A percentile compares a stretch with the other conserved stretches of the same genome.
These are phyloP conservation scores for Pygathrix nemaeus DNA, from an alignment of 2,113 vertebrate species.

Conservation along the genomic window DNA sequence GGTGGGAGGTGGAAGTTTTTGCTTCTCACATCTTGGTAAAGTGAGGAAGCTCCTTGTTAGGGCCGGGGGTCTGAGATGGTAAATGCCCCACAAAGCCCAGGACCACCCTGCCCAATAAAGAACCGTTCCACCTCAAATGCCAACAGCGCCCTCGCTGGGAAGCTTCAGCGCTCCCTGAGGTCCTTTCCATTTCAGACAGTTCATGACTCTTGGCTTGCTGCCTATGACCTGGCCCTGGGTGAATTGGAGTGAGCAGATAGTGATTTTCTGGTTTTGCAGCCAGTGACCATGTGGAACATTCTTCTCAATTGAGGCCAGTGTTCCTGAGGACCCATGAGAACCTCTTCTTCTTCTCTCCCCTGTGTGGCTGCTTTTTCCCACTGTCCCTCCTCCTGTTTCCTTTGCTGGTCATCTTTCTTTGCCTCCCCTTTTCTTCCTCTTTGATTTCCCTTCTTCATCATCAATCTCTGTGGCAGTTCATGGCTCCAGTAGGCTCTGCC, in stretches of 20 bases:
- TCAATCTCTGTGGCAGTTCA: accelerated
- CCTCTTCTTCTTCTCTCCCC: neutral
- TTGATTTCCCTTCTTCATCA: neutral
- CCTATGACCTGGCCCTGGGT: neutral
- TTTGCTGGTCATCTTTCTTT: neutral
- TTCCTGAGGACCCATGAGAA: neutral
- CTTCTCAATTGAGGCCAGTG: neutral
- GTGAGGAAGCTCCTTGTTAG: neutral
- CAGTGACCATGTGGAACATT: neutral
- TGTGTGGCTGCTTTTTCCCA: accelerated
- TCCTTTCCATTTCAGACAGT: neutral
- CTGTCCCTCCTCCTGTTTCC: neutral
- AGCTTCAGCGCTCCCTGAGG: accelerated
- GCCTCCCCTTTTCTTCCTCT: neutral
- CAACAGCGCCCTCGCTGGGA: neutral
- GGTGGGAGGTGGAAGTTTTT: neutral
- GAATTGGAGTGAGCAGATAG: accelerated
- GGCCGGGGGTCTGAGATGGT: accelerated
- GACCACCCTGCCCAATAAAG: neutral
- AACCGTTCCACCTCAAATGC: neutral
- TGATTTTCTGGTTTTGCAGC: neutral
- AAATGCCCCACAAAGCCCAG: neutral
- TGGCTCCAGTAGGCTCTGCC: neutral
- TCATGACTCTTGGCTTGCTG: neutral
- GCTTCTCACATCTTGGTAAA: neutral